Evolutionary conservation across 2,888 invertebrate species (phyloP), one percentile per base, ranked within the genome.

Genomic region (Orchestes rusci): DNA sequence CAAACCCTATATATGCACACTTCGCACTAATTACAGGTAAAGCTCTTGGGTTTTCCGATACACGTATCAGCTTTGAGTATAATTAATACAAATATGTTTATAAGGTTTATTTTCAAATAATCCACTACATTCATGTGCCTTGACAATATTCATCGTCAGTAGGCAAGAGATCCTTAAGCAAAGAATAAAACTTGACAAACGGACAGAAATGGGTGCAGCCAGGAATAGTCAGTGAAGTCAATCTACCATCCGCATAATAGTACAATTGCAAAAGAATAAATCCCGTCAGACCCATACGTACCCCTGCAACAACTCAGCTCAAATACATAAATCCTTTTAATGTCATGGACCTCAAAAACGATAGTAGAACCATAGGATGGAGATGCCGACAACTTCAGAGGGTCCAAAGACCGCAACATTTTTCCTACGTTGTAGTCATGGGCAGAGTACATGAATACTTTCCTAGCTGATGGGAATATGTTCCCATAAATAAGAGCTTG

Each of bases 391-490:
- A 46, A 15, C 33, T 32, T 45, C 8, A 19, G 38, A 29, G 33
- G 48, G 12, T 44, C 40, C 16, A 56, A 30, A 1, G 54, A 45
- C 12, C 32, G 29, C 16, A 56, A 16, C 29, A 52, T 38, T 15
- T 39, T 32, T 5, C 46, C 52, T 10, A 56, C 46, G 15, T 52
- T 55, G 4, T 44, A 16, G 15, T 55, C 56, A 37, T 56, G 56
- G 19, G 47, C 56, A 4, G 56, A 56, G 39, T 55, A 56, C 10
- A 56, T 23, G 40, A 51, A 55, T 30, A 56, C 39, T 45, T 56
- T 55, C 29, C 47, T 50, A 16, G 30, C 16, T 10, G 31, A 28
- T 10, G 48, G 51, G 13, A 7, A 12, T 23, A 48, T 7, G 10
- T 31, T 39, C 15, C 45, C 44, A 12, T 45, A 33, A 16, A 52